phyloP scores from a whole-genome alignment of 2,888 invertebrate species.

The Parelbella ahira region DNA sequence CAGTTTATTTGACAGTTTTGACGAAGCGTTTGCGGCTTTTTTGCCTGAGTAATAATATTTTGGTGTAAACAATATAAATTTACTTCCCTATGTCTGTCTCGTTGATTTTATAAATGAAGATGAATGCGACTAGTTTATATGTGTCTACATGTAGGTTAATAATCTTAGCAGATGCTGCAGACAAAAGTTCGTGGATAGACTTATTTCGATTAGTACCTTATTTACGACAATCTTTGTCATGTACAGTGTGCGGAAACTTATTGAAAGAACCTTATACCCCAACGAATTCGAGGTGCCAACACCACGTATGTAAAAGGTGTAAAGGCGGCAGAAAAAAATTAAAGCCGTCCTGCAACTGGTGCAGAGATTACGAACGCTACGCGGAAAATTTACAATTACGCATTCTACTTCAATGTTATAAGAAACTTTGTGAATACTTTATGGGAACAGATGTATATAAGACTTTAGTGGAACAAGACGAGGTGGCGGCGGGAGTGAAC shows the following conservation, averaged over 20 bases:
- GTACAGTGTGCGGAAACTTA: slow-evolving; percentile 93
- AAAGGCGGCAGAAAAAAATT: slow-evolving; percentile 91
- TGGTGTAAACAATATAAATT: slow-evolving; percentile 62
- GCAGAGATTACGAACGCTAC: slow-evolving; percentile 91
- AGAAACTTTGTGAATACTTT: slow-evolving; percentile 92
- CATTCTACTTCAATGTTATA: slow-evolving; percentile 92
- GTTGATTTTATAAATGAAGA: slow-evolving; percentile 60
- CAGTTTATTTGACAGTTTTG: slow-evolving; percentile 29
- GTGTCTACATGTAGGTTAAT: slow-evolving; percentile 90
- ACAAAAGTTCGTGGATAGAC: slow-evolving; percentile 88
- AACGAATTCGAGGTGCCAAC: slow-evolving; percentile 88
- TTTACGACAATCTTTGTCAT: slow-evolving; percentile 91
- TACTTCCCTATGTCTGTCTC: slow-evolving; percentile 48
- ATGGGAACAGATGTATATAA: slow-evolving; percentile 86
- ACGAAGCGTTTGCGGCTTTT: slow-evolving; percentile 67
- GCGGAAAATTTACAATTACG: slow-evolving; percentile 90
- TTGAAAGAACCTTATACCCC: slow-evolving; percentile 91
- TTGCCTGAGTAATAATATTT: slow-evolving; percentile 56
- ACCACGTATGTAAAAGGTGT: slow-evolving; percentile 93
- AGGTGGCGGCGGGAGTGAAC: slow-evolving; percentile 72
- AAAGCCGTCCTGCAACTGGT: slow-evolving; percentile 91
- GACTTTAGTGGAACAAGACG: slow-evolving; percentile 77
- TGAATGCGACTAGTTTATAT: slow-evolving; percentile 91
- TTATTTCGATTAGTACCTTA: slow-evolving; percentile 91
- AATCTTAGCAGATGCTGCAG: slow-evolving; percentile 85